Base-by-base conservation (phyloP, 2,888 invertebrate genomes). In the Tetranychus truncatus region DNA sequence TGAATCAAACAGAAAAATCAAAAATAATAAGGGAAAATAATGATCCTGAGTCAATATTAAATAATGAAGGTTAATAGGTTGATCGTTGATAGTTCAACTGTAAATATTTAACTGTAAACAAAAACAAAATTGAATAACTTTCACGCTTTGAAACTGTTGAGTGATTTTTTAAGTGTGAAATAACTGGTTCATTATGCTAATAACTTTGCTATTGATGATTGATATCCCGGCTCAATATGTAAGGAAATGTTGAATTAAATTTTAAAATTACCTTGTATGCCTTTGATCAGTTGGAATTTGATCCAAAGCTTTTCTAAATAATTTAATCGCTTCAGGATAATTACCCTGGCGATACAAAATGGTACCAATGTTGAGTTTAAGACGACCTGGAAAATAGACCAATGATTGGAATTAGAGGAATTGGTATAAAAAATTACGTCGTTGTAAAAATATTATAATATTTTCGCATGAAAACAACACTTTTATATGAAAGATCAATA, bases 361-460 rank as follows among this genome's bases (percentile, higher is more conserved):
- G 82, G 97, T 97, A 1, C 96, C 97, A 90, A 99, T 96, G 83
- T 99, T 99, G 0, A 97, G 89, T 86, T 95, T 94, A 9, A 96
- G 85, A 77, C 95, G 88, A 80, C 94, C 84, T 84, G 78, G 6
- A 15, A n/a, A 55, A 55, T 15, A 55, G 1, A 15, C 7, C 55
- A 55, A 55, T 55, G 3, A 15, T 55, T 55, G 7, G 44, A 77
- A 24, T 65, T 65, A n/a, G 65, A 69, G 1, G 67, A n/a, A 7
- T 44, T 6, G 9, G 9, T 6, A 45, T 45, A 34, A 66, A 34
- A 34, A 34, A 34, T 34, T 34, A 34, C 34, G 34, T 34, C 34
- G 34, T 34, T 34, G 34, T 5, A 34, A 4, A 34, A 34, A 34
- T 3, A 34, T 34, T 34, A 34, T 3, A 5, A 34, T 34, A 34